Base-by-base conservation (phyloP, 2,888 invertebrate genomes). In the Mycalesis mineus region DNA sequence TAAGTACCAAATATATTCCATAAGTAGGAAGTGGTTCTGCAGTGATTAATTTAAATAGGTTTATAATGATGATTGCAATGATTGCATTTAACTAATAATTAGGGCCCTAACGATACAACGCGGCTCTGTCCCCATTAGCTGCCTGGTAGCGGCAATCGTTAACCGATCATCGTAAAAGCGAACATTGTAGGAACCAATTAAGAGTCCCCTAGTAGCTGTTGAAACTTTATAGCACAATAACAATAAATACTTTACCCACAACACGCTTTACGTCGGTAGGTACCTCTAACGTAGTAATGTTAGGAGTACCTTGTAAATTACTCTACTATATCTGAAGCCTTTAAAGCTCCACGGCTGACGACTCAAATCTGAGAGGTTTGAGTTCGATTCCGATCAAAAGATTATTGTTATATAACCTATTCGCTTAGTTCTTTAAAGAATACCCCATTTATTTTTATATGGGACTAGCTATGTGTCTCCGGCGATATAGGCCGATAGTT, bases 171-270 rank as follows among this genome's bases (percentile, higher is more conserved):
- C 57, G 44, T 57, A 52, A 56, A 56, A 15, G 9, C 3, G 28
- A 44, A 57, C 51, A 45, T 33, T 51, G 51, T 57, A 51, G 31
- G 39, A 39, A 53, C 62, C 62, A 63, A 63, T 63, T 60, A 63
- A 63, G 44, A 56, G 42, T 17, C 33, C 55, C 52, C 51, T 62
- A 52, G 48, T 51, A 60, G 53, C 53, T 61, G 55, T 63, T 61
- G 54, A 61, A 58, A 55, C 56, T 61, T 63, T 63, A 63, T 55
- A 58, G 58, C 37, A 42, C 52, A 56, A 61, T 58, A 33, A 42
- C 33, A 57, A 51, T 61, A 56, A 60, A 57, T 57, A 57, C 29
- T 52, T 17, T 45, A 50, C 41, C 44, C 45, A 37, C 17, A 31
- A 37, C 41, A 29, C 51, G 39, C 15, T 40, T 47, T 33, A 17